Conservation (phyloP, 53 echinoderm and acorn worm species). For the Antedon mediterranea region DNA sequence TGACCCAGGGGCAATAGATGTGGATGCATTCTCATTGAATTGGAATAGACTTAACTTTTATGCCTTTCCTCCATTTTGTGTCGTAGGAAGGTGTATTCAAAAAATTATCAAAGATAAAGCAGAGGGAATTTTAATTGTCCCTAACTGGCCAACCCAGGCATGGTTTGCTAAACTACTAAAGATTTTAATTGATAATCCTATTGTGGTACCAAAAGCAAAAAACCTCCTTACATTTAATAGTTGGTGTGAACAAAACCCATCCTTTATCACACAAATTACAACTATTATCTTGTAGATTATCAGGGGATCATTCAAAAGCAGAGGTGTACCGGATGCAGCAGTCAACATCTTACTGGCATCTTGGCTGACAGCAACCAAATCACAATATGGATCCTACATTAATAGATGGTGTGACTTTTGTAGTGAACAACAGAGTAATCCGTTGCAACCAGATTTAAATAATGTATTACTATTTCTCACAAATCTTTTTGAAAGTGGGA, state of each 20-base stretch:
- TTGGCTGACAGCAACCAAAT: constrained; percentile 2
- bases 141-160: constrained; percentile 27
- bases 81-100: constrained; percentile 10
- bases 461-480: neutral
- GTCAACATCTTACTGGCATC: neutral
- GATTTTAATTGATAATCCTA: constrained; percentile 1
- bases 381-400: constrained; percentile 4
- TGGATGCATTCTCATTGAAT: constrained; percentile 36
- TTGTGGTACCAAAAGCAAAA: neutral
- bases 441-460: neutral
- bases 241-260: neutral
- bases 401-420: constrained; percentile 4
- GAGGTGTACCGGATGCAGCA: constrained; percentile 1
- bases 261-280: constrained; percentile 5
- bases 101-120: constrained; percentile 20
- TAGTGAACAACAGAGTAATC: neutral
- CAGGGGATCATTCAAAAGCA: constrained; percentile 5
- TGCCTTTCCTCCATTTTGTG: constrained; percentile 43
- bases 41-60: constrained; percentile 24
- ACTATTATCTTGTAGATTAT: constrained; percentile 4
- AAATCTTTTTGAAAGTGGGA: constrained; percentile 6
- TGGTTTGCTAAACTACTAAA: constrained; percentile 19
- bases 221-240: neutral
- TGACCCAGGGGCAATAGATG: constrained; percentile 28
- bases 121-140: constrained; percentile 21